A percentile compares a stretch with the other conserved stretches of the same genome.
Evolutionary conservation across 2,113 vertebrate species (phyloP).

Genomic region (Proteles cristata): DNA sequence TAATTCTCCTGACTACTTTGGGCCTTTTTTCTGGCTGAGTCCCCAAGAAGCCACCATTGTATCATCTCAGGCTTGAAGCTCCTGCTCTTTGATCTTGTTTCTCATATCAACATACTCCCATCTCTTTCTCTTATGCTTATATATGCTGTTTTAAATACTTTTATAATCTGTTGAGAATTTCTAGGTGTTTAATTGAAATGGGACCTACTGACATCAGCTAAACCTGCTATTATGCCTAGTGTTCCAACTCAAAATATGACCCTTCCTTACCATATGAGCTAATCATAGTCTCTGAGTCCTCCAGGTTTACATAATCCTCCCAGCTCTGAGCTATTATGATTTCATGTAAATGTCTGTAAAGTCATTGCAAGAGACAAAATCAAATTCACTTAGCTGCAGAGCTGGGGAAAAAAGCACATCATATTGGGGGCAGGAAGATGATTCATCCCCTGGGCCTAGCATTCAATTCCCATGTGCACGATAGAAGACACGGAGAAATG

Average conservation of each 20-base stretch:
- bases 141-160: background rate
- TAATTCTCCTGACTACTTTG: background rate
- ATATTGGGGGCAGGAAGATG: background rate
- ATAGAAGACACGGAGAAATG: background rate
- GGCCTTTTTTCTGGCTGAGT: background rate
- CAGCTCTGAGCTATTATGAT: background rate
- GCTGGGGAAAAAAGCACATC: background rate
- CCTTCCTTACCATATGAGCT: background rate
- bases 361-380: background rate
- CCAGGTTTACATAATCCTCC: background rate
- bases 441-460: background rate
- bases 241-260: background rate
- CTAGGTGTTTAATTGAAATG: background rate
- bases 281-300: background rate
- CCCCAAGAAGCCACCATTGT: background rate
- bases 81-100: background rate
- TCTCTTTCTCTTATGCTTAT: background rate
- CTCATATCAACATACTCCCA: background rate
- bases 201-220: background rate
- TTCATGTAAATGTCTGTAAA: background rate
- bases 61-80: background rate
- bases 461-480: background rate
- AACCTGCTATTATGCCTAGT: background rate
- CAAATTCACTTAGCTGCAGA: background rate
- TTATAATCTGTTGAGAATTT: background rate